phyloP scores from a whole-genome alignment of 1,140 invertebrate genomes.

The Sycobia sp. region DNA sequence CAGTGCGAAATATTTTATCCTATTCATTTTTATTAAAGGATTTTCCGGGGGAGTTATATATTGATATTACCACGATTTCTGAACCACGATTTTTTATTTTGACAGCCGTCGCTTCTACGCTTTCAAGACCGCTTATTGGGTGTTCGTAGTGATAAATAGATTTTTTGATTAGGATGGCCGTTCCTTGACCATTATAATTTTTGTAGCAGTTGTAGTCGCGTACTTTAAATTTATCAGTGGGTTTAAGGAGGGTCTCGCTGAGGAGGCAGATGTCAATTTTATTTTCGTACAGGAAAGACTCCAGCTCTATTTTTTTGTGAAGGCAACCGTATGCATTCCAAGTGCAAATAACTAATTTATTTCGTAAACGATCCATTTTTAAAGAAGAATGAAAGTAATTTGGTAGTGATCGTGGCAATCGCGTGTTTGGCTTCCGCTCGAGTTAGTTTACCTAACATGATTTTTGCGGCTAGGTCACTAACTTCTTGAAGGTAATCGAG shows the following conservation, averaged over 20 bases:
- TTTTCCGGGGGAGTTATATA: background rate
- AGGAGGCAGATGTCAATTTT: background rate
- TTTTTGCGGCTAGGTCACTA: background rate
- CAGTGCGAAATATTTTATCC: constrained; percentile 5
- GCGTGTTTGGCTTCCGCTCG: background rate
- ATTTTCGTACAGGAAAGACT: background rate
- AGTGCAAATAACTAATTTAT: background rate
- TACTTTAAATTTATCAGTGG: background rate
- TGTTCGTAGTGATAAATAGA: constrained; percentile 8
- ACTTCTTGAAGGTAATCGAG: background rate
- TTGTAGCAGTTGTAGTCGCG: background rate
- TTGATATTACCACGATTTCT: background rate
- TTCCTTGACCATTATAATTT: background rate
- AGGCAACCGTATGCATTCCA: background rate
- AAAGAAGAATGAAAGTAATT: background rate
- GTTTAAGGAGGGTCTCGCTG: background rate
- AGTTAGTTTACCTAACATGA: background rate
- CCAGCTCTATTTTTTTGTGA: background rate
- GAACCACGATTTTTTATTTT: background rate
- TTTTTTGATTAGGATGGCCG: background rate
- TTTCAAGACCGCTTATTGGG: background rate
- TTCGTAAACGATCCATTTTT: background rate
- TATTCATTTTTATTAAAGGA: constrained; percentile 10
- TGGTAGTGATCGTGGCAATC: background rate
- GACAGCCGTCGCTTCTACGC: background rate